These are phyloP conservation scores for Petrolisthes cinctipes DNA, from an alignment of 2,888 invertebrate species.

Conservation along the genomic window DNA sequence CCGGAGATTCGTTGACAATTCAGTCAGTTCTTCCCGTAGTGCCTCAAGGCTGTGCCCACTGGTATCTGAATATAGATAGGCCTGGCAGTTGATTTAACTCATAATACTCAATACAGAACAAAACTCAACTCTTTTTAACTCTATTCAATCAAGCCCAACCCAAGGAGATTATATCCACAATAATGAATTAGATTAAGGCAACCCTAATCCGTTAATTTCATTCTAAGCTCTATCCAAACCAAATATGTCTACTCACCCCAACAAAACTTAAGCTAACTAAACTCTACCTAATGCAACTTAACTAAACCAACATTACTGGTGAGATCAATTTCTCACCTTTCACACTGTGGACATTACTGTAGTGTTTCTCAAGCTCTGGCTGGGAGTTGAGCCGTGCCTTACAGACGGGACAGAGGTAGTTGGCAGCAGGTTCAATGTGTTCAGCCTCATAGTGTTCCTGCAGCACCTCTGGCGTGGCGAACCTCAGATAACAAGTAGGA, in stretches of 20 bases:
- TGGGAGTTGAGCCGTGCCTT: constrained; percentile 67
- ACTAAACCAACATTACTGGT: not conserved
- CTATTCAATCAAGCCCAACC: too few relatives aligned
- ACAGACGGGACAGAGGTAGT: constrained; percentile 68
- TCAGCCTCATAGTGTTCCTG: constrained; percentile 69
- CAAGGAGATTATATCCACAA: too few relatives aligned
- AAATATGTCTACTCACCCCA: not conserved
- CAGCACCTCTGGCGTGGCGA: constrained; percentile 71
- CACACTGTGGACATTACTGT: constrained; percentile 66
- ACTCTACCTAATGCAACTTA: not conserved
- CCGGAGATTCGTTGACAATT: constrained; percentile 68
- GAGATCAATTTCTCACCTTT: constrained; percentile 41
- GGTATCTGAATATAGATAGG: constrained; percentile 29
- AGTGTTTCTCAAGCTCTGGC: constrained; percentile 67
- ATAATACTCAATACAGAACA: too few relatives aligned
- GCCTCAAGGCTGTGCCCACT: constrained; percentile 69
- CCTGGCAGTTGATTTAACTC: not conserved
- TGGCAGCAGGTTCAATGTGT: constrained; percentile 68
- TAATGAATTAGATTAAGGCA: too few relatives aligned
- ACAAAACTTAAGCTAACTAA: not conserved
- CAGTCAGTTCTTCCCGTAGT: constrained; percentile 69
- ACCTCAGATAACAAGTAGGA: constrained; percentile 70
- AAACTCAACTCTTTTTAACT: too few relatives aligned
- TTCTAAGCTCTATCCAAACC: not conserved
- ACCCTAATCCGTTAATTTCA: not conserved